phyloP scores from a whole-genome alignment of 2,888 invertebrate species.

The Athalia circularis region DNA sequence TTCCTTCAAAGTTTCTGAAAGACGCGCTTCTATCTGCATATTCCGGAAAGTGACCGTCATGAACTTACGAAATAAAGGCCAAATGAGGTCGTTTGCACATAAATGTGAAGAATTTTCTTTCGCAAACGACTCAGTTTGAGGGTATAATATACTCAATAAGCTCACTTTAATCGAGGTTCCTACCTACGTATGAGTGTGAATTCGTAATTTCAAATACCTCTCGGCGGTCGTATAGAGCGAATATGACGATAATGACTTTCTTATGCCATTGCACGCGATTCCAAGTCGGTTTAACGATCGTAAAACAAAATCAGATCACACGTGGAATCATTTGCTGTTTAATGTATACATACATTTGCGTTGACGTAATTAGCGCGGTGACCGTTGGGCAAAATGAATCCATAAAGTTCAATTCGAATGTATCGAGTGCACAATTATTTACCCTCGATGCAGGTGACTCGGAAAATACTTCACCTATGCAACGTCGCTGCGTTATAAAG shows the following conservation, averaged over 20 bases:
- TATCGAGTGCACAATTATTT: background rate
- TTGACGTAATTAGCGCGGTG: background rate
- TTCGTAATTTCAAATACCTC: constrained; percentile 15
- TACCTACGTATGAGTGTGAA: background rate
- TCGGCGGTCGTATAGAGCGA: background rate
- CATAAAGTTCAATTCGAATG: background rate
- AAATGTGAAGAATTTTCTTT: too few species aligned
- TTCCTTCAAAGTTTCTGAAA: too few species aligned
- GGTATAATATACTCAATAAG: too few species aligned
- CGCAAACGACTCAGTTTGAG: too few species aligned
- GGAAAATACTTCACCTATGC: background rate
- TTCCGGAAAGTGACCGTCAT: too few species aligned
- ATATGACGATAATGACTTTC: constrained; percentile 34
- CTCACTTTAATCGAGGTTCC: too few species aligned
- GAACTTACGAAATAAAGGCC: too few species aligned
- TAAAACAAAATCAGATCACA: constrained; percentile 14
- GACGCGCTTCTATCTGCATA: too few species aligned
- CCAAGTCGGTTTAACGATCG: background rate
- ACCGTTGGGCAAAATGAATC: background rate
- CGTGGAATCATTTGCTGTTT: constrained; percentile 18
- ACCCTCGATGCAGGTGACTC: constrained; percentile 3
- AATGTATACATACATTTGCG: background rate
- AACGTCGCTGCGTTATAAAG: background rate
- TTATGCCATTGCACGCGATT: constrained; percentile 10
- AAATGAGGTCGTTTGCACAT: too few species aligned